phyloP scores from a whole-genome alignment of 2,113 vertebrate genomes.

The Eublepharis macularius region DNA sequence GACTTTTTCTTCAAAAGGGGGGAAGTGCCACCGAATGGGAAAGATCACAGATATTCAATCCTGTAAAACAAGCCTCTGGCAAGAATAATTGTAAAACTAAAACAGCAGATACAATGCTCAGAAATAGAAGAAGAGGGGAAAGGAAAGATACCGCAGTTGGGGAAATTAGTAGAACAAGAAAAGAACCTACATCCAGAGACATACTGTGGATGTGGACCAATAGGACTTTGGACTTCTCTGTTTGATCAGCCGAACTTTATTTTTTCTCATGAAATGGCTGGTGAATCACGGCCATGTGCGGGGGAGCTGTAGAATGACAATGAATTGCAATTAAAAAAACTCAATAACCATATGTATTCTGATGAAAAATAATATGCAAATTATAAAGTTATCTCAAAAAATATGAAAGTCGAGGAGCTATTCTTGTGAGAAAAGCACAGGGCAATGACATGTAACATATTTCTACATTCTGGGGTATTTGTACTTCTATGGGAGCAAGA shows the following conservation, averaged over 20 bases:
- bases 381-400: not conserved
- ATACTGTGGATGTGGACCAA: not conserved
- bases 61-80: slow-evolving; percentile 52
- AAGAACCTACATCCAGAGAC: slow-evolving; percentile 36
- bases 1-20: slow-evolving; percentile 38
- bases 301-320: not conserved
- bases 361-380: not conserved
- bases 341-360: not conserved
- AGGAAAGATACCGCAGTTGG: slow-evolving; percentile 25
- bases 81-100: slow-evolving; percentile 59
- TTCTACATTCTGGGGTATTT: too few relatives aligned
- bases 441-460: too few relatives aligned
- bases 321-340: not conserved
- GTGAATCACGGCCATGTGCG: not conserved
- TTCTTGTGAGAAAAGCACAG: not conserved
- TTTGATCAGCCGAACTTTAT: not conserved
- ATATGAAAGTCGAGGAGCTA: not conserved
- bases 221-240: not conserved
- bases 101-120: slow-evolving; percentile 47
- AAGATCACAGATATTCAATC: slow-evolving; percentile 40
- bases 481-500: not conserved
- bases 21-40: slow-evolving; percentile 44
- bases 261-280: not conserved
- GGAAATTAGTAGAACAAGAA: slow-evolving; percentile 28
- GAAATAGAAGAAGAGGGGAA: slow-evolving; percentile 34